These are phyloP conservation scores for Rhinopomastus cyanomelas DNA, from an alignment of 2,113 vertebrate genomes.

Conservation along the genomic window DNA sequence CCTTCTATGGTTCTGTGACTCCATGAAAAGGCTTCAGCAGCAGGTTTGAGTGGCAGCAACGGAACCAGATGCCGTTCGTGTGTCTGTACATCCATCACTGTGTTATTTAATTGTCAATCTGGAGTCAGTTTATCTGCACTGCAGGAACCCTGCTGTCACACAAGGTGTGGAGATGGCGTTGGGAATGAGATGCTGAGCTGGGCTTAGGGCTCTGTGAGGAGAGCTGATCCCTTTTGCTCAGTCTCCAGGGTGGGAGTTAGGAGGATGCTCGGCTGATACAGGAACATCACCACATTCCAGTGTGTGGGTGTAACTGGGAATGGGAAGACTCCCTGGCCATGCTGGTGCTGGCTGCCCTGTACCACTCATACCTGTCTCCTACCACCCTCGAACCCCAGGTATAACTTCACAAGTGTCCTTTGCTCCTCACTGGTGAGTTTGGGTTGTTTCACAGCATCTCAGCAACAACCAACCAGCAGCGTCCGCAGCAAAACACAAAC, in stretches of 20 bases:
- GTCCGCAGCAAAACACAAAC: not conserved
- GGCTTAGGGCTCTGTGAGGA: rapidly evolving
- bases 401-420: rapidly evolving
- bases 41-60: rapidly evolving
- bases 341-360: not conserved
- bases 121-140: rapidly evolving
- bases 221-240: not conserved
- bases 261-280: not conserved
- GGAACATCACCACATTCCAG: not conserved
- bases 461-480: not conserved
- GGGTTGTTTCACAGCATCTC: rapidly evolving
- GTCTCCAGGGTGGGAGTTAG: not conserved
- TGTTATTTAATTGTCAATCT: rapidly evolving
- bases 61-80: rapidly evolving
- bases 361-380: not conserved
- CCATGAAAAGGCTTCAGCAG: not conserved
- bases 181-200: not conserved
- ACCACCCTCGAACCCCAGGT: not conserved
- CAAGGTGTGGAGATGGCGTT: rapidly evolving
- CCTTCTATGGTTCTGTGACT: too few species aligned
- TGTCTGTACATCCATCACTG: not conserved
- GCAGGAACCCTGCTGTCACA: not conserved
- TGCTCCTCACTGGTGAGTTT: not conserved
- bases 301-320: not conserved
- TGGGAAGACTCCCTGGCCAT: not conserved